A percentile compares a stretch with the other conserved stretches of the same genome.
Evolutionary conservation across 2,797 vertebrate species (phyloP).

Genomic region (Bradypodion ventrale): DNA sequence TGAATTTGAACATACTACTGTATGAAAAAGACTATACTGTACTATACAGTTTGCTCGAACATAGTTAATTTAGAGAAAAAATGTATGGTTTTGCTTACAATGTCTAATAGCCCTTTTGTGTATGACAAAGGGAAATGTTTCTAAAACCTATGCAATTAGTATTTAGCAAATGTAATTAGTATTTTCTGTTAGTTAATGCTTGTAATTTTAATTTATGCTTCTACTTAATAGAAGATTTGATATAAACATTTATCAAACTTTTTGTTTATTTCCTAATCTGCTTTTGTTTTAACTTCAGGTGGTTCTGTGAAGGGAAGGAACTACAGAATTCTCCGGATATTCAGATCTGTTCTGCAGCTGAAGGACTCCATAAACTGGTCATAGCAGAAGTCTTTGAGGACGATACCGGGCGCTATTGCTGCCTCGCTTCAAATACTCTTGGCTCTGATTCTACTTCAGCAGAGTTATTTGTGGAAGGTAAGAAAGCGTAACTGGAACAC

Average conservation of each 20-base stretch:
- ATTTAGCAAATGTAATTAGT: background rate
- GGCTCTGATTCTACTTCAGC: slow-evolving; percentile 95
- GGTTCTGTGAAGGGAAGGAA: slow-evolving; percentile 97
- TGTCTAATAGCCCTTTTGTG: background rate
- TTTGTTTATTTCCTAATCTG: background rate
- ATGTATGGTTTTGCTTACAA: background rate
- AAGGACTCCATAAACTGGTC: slow-evolving; percentile 87
- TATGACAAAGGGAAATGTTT: background rate
- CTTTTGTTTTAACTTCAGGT: slow-evolving; percentile 78
- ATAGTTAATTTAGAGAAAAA: background rate
- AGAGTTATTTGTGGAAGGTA: slow-evolving; percentile 98
- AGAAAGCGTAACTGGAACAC: no score
- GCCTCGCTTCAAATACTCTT: slow-evolving; percentile 89
- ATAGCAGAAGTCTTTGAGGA: slow-evolving; percentile 97
- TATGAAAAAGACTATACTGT: no score
- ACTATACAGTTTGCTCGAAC: background rate
- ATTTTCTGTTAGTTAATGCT: background rate
- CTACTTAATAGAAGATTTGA: background rate
- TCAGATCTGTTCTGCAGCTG: slow-evolving; percentile 85
- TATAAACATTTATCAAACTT: background rate
- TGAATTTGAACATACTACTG: no score
- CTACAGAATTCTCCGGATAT: slow-evolving; percentile 92
- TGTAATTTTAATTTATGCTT: background rate
- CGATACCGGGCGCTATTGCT: slow-evolving; percentile 97
- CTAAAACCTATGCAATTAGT: background rate